Evolutionary conservation across 2,113 vertebrate species (phyloP), one percentile per base, ranked within the genome.

Genomic region (Microcebus griseorufus): DNA sequence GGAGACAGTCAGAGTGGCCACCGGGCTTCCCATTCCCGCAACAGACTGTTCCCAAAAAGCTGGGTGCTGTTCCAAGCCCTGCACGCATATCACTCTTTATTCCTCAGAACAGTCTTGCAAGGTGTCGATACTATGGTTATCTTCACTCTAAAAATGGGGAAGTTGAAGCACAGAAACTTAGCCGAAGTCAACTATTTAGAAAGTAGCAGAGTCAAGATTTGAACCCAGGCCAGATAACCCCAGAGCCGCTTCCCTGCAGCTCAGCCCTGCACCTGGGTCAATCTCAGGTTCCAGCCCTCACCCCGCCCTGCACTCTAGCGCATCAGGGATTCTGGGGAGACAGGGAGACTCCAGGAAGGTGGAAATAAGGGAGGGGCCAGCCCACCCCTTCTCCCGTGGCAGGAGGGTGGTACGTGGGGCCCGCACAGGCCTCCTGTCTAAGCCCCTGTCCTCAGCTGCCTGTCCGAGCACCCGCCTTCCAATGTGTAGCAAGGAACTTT

Each of bases 41-140:
- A 22, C 65, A n/a, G 67, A 65, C 37, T 75, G 45, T 62, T 32
- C 48, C 85, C 5, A 1, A 16, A 0, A 14, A 81, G 29, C 62
- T 0, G 0, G 75, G 27, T 4, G 0, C 25, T 25, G 0, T 39
- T 20, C 8, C 11, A 18, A 14, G 60, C 37, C n/a, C 32, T 0
- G 18, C 14, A 1, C 3, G 0, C 8, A 23, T 9, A 2, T n/a
- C 3, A 0, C 22, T 70, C 73, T 8, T 64, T 9, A 20, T 29
- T 69, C 29, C 51, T 32, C 58, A 6, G 5, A 67, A 37, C 48
- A 55, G 0, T 32, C 58, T 69, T 13, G 6, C 0, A 20, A 60
- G n/a, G 9, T 55, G 42, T 29, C 4, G 32, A 16, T 13, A 7
- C 53, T 17, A 11, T 27, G 29, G 27, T 27, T 39, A 18, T 18